Conservation (phyloP, 1,140 invertebrate genomes). For the Conus betulinus region DNA sequence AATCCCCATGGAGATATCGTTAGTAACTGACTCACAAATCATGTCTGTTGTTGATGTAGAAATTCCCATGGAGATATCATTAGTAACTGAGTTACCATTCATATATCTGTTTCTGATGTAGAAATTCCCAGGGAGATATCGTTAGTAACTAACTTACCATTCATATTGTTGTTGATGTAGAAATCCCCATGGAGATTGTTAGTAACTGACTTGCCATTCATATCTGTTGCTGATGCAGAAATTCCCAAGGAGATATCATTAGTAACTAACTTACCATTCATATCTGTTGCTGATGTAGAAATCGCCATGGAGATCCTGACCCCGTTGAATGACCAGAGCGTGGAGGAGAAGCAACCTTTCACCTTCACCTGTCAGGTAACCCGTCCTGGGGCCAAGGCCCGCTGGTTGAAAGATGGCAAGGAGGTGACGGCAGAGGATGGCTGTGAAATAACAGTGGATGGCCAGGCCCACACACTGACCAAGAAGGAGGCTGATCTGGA, state of each 20-base stretch:
- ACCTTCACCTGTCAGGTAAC: slow-evolving; percentile 85
- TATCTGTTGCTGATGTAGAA: slow-evolving; percentile 53
- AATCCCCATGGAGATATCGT: too few relatives aligned
- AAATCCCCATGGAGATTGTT: too few relatives aligned
- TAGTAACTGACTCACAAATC: too few relatives aligned
- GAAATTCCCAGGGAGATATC: too few relatives aligned
- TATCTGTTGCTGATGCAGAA: slow-evolving; percentile 38
- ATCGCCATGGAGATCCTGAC: slow-evolving; percentile 62
- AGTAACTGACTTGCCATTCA: too few relatives aligned
- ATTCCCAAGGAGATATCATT: slow-evolving; percentile 56
- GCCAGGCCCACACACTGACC: slow-evolving; percentile 66
- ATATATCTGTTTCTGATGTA: too few relatives aligned
- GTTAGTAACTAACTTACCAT: too few relatives aligned
- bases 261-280: too few relatives aligned
- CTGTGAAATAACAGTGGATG: slow-evolving; percentile 58
- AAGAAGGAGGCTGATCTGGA: slow-evolving; percentile 65
- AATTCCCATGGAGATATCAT: too few relatives aligned
- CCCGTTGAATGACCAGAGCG: slow-evolving; percentile 62
- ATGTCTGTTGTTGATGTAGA: too few relatives aligned
- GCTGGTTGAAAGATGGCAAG: slow-evolving; percentile 92
- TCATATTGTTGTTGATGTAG: too few relatives aligned
- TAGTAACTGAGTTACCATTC: too few relatives aligned
- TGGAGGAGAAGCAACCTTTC: slow-evolving; percentile 64
- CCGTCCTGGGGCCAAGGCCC: slow-evolving; percentile 93
- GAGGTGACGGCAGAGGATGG: slow-evolving; percentile 55